A percentile compares a stretch with the other conserved stretches of the same genome.
Conservation (phyloP, 2,888 invertebrate genomes). For the Limnephilus auricula region DNA sequence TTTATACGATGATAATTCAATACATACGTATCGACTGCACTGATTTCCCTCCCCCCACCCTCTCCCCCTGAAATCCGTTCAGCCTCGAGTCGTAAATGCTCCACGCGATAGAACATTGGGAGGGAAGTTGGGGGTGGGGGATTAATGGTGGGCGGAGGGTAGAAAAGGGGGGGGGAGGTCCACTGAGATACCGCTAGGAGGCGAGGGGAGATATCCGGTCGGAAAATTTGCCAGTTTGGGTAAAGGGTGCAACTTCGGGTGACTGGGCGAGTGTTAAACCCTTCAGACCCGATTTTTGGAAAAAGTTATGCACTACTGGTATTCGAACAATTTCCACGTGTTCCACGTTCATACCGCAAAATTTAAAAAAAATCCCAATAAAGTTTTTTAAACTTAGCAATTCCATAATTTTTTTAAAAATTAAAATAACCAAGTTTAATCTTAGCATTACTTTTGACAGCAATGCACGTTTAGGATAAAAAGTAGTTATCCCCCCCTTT, state of each 20-base stretch:
- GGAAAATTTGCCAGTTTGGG: slow-evolving; percentile 49
- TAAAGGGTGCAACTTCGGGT: slow-evolving; percentile 42
- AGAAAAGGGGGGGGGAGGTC: slow-evolving; percentile 32
- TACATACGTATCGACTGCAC: slow-evolving; percentile 58
- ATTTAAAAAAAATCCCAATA: too few species aligned
- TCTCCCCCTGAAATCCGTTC: slow-evolving; percentile 57
- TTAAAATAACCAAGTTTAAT: too few species aligned
- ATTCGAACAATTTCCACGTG: too few species aligned
- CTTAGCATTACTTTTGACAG: too few species aligned
- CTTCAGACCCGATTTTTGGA: neutral
- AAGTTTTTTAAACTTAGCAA: too few species aligned
- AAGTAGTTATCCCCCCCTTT: too few species aligned
- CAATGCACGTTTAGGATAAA: too few species aligned
- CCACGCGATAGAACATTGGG: slow-evolving; percentile 45
- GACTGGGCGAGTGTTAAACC: slow-evolving; percentile 14
- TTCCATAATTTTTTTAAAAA: too few species aligned
- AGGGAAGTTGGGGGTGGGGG: slow-evolving; percentile 9
- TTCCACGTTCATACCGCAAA: too few species aligned
- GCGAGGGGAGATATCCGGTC: slow-evolving; percentile 47
- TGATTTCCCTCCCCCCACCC: slow-evolving; percentile 68
- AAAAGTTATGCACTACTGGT: too few species aligned
- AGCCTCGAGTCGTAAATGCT: slow-evolving; percentile 63
- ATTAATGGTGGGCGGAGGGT: neutral
- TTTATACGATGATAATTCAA: slow-evolving; percentile 22
- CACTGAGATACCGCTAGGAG: slow-evolving; percentile 42